Evolutionary conservation across 2,888 invertebrate species (phyloP), one percentile per base, ranked within the genome.

Genomic region (Napeogenes inachia): DNA sequence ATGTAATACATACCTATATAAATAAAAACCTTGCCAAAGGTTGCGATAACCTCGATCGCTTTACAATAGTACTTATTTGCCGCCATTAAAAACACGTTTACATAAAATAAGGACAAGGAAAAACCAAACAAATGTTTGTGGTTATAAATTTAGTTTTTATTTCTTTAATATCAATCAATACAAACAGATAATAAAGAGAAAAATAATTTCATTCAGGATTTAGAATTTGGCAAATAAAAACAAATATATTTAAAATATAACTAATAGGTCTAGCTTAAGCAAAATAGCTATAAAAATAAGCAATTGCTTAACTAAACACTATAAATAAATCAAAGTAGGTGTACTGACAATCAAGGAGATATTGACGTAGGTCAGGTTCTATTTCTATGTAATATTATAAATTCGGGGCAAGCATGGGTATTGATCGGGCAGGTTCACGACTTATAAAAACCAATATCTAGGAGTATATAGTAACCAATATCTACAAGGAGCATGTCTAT

Each of bases 61-160:
- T 50, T 46, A 64, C 64, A 67, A 62, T 64, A 62, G 45, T 53
- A 62, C 47, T 59, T 32, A 60, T 62, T 62, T 62, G 54, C 58
- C 60, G 47, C 57, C 60, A 58, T 60, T 59, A 56, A 62, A 60
- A 62, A 64, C 66, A 62, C 56, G 64, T 64, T 67, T 59, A 58
- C 56, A 62, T 57, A 61, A 56, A 63, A 66, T 62, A 69, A 70
- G 70, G 66, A 65, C 63, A 63, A 66, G 65, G 71, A 68, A 67
- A 65, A 66, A 61, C 66, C 63, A 68, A 71, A 69, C 63, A 64
- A 69, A 61, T 64, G 55, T 60, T 63, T 60, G 58, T 56, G 21
- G 46, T 61, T 57, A 57, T 57, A 63, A 62, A 50, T 50, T 50
- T 6, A 30, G 10, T 50, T 21, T 59, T 69, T 64, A 47, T 64